These are phyloP conservation scores for Epinephelus lanceolatus DNA, from an alignment of 2,113 vertebrate genomes.

Conservation along the genomic window DNA sequence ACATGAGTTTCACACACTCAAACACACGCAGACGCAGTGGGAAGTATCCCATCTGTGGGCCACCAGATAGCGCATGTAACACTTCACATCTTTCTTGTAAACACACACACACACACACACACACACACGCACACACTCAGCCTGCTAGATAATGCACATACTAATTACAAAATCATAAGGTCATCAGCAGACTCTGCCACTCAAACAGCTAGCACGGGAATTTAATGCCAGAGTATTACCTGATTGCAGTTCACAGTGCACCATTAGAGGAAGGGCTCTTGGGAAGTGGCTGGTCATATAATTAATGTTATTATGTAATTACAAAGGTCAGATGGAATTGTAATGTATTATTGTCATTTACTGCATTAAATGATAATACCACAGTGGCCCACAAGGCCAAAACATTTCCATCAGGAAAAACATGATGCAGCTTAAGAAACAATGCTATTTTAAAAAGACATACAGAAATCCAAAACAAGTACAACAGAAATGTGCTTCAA, in stretches of 20 bases:
- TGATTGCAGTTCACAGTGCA: slow-evolving; percentile 24
- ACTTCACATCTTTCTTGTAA: slow-evolving; percentile 44
- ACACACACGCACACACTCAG: neutral
- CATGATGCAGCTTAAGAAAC: too few species aligned
- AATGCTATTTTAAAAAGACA: too few species aligned
- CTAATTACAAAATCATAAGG: slow-evolving; percentile 54
- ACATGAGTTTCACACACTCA: slow-evolving; percentile 32
- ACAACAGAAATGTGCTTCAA: too few species aligned
- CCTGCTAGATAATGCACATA: slow-evolving; percentile 10
- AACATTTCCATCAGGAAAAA: too few species aligned
- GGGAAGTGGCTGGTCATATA: neutral
- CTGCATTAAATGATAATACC: neutral
- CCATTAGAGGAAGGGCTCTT: neutral
- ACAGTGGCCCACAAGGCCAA: too few species aligned
- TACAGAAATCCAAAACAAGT: too few species aligned
- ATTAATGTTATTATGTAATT: slow-evolving; percentile 15
- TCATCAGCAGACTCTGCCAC: slow-evolving; percentile 33
- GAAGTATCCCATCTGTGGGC: slow-evolving; percentile 44
- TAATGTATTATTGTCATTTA: neutral
- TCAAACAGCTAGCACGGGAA: slow-evolving; percentile 15
- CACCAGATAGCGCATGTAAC: slow-evolving; percentile 52
- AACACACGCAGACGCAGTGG: slow-evolving; percentile 27
- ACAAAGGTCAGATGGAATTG: neutral
- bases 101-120: slow-evolving; percentile 27
- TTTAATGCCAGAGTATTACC: slow-evolving; percentile 7